Conservation (phyloP, 2,888 invertebrate species). For the Lasioglossum figueresi region DNA sequence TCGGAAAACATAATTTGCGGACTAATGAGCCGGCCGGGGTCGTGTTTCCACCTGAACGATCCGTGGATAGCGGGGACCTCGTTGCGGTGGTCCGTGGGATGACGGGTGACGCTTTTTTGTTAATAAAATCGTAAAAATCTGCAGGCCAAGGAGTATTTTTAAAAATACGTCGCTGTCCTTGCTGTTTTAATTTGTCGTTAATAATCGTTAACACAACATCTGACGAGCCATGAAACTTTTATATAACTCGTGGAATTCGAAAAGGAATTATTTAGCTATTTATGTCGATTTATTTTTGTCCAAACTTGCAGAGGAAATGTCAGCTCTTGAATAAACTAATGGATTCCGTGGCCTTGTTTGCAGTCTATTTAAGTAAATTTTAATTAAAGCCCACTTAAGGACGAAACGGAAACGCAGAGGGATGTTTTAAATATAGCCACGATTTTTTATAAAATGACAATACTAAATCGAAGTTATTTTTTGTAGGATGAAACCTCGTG, state of each 20-base stretch:
- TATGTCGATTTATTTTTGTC: background rate
- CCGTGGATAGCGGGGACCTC: constrained; percentile 35
- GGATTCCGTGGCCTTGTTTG: background rate
- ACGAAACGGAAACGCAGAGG: background rate
- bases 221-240: background rate
- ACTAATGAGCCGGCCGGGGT: constrained; percentile 62
- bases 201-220: background rate
- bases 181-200: background rate
- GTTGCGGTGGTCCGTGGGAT: constrained; percentile 37
- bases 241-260: background rate
- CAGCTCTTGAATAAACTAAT: background rate
- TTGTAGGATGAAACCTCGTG: background rate
- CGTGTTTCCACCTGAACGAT: constrained; percentile 48
- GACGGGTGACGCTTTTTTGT: constrained; percentile 14
- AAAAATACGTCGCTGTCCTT: background rate
- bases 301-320: background rate
- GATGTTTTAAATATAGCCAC: background rate
- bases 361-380: background rate
- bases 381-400: background rate
- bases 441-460: background rate
- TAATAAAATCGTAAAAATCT: constrained; percentile 42
- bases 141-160: background rate
- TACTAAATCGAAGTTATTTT: background rate
- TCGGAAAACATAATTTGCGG: constrained; percentile 67
- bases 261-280: background rate